Base-by-base conservation (phyloP, 2,888 invertebrate species). In the Boloria euphrosyne region DNA sequence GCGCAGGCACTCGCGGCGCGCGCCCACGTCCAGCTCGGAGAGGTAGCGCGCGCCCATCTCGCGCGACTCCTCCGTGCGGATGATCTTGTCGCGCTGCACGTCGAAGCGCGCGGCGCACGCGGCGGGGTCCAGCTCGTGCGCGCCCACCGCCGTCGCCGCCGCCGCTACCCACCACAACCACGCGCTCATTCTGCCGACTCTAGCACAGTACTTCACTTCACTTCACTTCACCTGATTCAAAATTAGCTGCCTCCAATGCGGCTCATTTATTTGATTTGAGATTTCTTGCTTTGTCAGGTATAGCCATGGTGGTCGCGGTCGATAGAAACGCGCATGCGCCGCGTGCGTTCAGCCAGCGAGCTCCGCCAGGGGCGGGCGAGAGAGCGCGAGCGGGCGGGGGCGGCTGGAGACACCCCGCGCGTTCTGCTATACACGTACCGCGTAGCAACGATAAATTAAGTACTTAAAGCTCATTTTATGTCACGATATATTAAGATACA, bases 21-120 rank as follows among this genome's bases (percentile, higher is more conserved):
- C 94, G 74, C 95, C 95, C 79, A 97, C 93, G 84, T 97, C 97
- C 71, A 96, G 94, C 84, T 97, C 97, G 81, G 96, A 97, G 57
- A 98, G 90, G 88, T 96, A 98, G 81, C 96, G 96, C 62, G 98
- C 98, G 62, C 98, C 98, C 94, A 97, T 95, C 61, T 95, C 95
- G 78, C 95, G 94, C 0, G 98, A 98, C 85, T 98, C 98, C 80
- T 97, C 96, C 1, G 97, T 97, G 78, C 97, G 94, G 80, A 98
- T 98, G 78, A 98, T 98, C 84, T 97, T 97, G 87, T 97, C 96
- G 78, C 94, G 94, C 86, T 97, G 97, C 73, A 98, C 94, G 86
- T 97, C 96, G 85, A 97, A 98, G 79, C 95, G 95, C 75, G 95
- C 93, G 77, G 94, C 92, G 88, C 96, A 96, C 78, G 93, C 94